A percentile compares a stretch with the other conserved stretches of the same genome.
Conservation (phyloP, 2,797 vertebrate species). For the Gallinago solitaria region DNA sequence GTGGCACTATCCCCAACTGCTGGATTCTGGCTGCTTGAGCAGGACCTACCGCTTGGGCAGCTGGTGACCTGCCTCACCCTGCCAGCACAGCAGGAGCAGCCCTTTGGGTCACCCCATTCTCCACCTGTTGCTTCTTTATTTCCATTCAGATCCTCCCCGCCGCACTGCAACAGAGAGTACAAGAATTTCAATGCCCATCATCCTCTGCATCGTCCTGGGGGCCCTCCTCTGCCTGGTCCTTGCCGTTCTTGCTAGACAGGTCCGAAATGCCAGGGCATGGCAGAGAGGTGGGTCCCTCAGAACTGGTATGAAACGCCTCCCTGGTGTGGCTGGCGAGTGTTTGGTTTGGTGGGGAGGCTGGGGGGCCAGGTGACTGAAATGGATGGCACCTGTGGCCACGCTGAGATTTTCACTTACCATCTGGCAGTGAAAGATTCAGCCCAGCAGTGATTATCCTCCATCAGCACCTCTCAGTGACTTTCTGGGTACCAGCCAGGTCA, state of each 20-base stretch:
- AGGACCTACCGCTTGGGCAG: neutral
- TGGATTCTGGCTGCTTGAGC: neutral
- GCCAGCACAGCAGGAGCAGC: neutral
- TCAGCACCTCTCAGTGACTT: neutral
- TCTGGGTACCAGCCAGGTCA: neutral
- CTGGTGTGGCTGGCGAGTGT: neutral
- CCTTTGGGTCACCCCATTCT: neutral
- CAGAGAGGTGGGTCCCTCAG: conserved; percentile 3
- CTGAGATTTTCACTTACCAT: neutral
- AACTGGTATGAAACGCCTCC: neutral
- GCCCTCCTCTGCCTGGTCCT: conserved; percentile 42
- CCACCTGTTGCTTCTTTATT: neutral
- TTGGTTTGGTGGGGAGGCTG: neutral
- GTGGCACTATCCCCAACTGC: neutral
- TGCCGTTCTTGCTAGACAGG: conserved; percentile 34
- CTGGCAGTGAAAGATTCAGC: neutral
- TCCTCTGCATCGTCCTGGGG: conserved; percentile 54
- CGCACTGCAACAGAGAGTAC: neutral
- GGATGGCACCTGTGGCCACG: neutral
- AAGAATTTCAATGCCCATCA: neutral
- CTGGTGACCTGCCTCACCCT: neutral
- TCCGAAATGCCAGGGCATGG: neutral
- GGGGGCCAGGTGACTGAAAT: neutral
- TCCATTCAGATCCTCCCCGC: neutral
- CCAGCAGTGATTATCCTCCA: neutral